These are phyloP conservation scores for Drosophila takahashii DNA, from an alignment of 1,140 invertebrate genomes.

Conservation along the genomic window DNA sequence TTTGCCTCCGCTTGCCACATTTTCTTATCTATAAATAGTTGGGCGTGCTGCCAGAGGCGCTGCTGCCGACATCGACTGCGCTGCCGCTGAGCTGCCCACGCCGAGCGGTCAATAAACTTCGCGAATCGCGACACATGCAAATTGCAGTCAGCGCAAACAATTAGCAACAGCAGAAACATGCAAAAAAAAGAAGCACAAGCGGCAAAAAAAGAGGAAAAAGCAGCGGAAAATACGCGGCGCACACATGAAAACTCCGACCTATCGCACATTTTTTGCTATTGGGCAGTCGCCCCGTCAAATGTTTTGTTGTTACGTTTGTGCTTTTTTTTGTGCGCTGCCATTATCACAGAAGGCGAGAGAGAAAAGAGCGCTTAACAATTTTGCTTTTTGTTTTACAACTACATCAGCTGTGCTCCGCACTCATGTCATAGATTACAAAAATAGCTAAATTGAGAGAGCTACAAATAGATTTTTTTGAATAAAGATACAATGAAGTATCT, in stretches of 20 bases:
- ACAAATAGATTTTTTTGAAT: not conserved
- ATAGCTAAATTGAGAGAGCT: not conserved
- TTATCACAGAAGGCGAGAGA: constrained; percentile 61
- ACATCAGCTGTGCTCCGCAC: constrained; percentile 16
- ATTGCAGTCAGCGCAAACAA: constrained; percentile 65
- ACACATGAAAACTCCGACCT: constrained; percentile 66
- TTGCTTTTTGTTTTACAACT: constrained; percentile 64
- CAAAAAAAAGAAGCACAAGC: constrained; percentile 51
- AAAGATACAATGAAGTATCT: not conserved
- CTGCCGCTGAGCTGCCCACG: constrained; percentile 62
- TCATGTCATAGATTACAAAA: not conserved
- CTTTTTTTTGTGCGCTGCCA: constrained; percentile 32
- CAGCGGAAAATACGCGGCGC: constrained; percentile 21
- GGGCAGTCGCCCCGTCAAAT: constrained; percentile 58
- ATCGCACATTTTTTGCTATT: constrained; percentile 80
- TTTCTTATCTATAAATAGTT: constrained; percentile 83
- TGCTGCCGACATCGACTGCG: not conserved
- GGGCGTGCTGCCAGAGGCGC: constrained; percentile 48
- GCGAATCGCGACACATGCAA: constrained; percentile 76
- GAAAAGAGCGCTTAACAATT: constrained; percentile 64
- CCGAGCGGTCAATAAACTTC: constrained; percentile 76
- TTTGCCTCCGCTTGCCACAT: constrained; percentile 68
- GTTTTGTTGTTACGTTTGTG: constrained; percentile 37
- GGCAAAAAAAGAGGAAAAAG: constrained; percentile 43
- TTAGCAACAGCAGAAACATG: constrained; percentile 53